Percentiles rank a stretch among this genome's conserved stretches.
Conservation (phyloP, 2,797 vertebrate genomes). For the Gephyroberyx darwinii region DNA sequence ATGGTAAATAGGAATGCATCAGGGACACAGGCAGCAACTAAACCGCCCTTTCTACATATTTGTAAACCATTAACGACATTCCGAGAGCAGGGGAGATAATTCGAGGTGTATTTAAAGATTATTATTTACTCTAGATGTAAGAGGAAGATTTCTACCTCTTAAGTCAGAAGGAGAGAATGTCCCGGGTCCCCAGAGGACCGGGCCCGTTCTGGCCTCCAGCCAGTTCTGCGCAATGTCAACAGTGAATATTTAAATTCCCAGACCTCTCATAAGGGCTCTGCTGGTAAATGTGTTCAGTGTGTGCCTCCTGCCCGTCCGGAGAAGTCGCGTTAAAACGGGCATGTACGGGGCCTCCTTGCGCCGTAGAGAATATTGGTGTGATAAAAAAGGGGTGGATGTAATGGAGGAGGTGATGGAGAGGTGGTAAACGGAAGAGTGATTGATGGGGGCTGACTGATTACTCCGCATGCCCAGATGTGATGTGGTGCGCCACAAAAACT, state of each 20-base stretch:
- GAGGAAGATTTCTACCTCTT: conserved; percentile 87
- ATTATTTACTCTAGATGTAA: conserved; percentile 76
- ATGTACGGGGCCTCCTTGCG: conserved; percentile 49
- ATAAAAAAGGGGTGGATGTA: conserved; percentile 53
- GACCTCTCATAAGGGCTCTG: conserved; percentile 95
- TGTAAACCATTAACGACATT: conserved; percentile 40
- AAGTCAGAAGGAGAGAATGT: conserved; percentile 83
- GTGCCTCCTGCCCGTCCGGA: conserved; percentile 79
- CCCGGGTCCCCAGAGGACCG: conserved; percentile 79
- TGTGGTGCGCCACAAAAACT: conserved; percentile 72
- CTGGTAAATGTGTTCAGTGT: conserved; percentile 97
- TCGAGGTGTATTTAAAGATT: conserved; percentile 60
- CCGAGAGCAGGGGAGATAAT: conserved; percentile 44
- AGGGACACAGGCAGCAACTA: conserved; percentile 7
- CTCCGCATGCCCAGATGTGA: conserved; percentile 74
- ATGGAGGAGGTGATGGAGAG: conserved; percentile 74
- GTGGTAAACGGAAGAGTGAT: conserved; percentile 73
- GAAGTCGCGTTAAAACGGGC: conserved; percentile 60
- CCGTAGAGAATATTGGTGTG: conserved; percentile 47
- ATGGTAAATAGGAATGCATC: neutral
- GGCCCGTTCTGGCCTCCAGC: conserved; percentile 82
- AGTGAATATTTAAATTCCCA: conserved; percentile 99
- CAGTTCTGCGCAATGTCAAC: conserved; percentile 96
- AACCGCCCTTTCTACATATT: conserved; percentile 21
- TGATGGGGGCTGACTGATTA: conserved; percentile 75